A percentile compares a stretch with the other conserved stretches of the same genome.
Conservation (phyloP, 2,797 vertebrate genomes). For the Erpetoichthys calabaricus region DNA sequence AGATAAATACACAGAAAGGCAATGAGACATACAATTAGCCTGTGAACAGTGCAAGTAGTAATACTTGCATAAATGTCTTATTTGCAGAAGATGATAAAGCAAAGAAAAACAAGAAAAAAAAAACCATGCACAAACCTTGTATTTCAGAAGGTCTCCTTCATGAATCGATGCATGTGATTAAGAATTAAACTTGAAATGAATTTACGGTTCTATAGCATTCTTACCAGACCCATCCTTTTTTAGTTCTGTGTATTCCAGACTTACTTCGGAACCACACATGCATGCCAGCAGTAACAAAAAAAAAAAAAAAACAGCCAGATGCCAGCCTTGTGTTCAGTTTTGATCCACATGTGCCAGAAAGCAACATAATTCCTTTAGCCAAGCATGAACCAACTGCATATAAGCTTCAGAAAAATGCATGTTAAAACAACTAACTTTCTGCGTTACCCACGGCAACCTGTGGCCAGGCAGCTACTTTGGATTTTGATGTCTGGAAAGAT, state of each 20-base stretch:
- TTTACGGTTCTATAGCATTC: background rate
- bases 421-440: background rate
- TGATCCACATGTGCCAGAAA: background rate
- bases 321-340: background rate
- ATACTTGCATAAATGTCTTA: background rate
- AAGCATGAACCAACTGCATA: background rate
- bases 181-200: no score
- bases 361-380: constrained; percentile 1
- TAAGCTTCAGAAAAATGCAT: background rate
- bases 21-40: background rate
- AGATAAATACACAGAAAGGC: no score
- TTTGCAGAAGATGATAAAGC: background rate
- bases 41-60: background rate
- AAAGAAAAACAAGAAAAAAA: background rate
- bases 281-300: background rate
- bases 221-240: background rate
- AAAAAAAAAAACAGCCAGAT: background rate
- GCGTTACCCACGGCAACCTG: constrained; percentile 56
- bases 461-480: constrained; percentile 49
- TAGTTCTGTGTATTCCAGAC: background rate
- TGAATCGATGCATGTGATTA: no score
- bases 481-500: constrained; percentile 46
- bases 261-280: background rate
- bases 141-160: no score
- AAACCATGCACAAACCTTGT: constrained; percentile 5